phyloP scores from a whole-genome alignment of 2,888 invertebrate species.

The Nymphalis urticae region DNA sequence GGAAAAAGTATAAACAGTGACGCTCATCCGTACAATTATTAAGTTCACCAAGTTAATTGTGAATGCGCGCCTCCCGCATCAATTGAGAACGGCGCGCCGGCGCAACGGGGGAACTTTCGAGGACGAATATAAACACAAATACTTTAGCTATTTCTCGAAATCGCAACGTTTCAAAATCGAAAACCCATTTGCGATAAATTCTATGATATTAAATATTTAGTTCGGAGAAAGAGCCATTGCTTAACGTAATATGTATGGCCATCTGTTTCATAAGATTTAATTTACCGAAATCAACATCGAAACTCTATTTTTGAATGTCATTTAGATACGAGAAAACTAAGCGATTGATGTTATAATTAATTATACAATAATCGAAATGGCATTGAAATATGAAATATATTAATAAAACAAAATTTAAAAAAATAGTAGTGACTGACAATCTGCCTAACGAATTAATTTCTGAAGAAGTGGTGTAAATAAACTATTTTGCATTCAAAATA shows the following conservation, averaged over 20 bases:
- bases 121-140: conserved; percentile 76
- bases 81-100: conserved; percentile 61
- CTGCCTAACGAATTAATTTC: no score
- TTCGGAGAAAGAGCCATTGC: not conserved
- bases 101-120: conserved; percentile 74
- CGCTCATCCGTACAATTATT: conserved; percentile 67
- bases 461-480: no score
- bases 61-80: conserved; percentile 76
- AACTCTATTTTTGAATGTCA: no score
- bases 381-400: no score
- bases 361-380: no score
- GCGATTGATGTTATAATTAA: no score
- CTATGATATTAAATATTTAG: not conserved
- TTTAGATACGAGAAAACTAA: no score
- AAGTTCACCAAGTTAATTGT: conserved; percentile 74
- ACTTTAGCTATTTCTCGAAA: conserved; percentile 69
- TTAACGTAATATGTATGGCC: not conserved
- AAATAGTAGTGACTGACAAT: no score
- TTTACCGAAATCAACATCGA: no score
- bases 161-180: conserved; percentile 46
- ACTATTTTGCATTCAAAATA: no score
- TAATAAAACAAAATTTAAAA: no score
- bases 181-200: conserved; percentile 13
- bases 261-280: no score
- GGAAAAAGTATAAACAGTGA: conserved; percentile 68